Conservation (phyloP, 2,888 invertebrate species). For the Mellilla xanthometata region DNA sequence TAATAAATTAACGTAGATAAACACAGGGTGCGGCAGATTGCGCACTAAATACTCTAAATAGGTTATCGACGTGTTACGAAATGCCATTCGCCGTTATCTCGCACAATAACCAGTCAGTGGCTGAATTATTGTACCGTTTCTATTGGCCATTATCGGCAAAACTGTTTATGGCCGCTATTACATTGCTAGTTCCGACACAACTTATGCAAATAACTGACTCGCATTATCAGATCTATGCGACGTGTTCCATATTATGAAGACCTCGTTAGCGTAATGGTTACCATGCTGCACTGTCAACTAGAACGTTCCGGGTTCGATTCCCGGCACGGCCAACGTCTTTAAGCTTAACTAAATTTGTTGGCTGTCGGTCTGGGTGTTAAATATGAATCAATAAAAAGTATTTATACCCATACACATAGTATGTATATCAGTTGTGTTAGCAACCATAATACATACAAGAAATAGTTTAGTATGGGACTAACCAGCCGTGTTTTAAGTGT, state of each 20-base stretch:
- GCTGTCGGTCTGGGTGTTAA: too few species aligned
- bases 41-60: constrained; percentile 33
- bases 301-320: too few species aligned
- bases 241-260: background rate
- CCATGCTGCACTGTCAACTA: too few species aligned
- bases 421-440: too few species aligned
- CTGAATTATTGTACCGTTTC: constrained; percentile 23
- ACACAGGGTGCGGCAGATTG: constrained; percentile 31
- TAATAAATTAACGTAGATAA: constrained; percentile 11
- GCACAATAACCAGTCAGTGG: constrained; percentile 25
- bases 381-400: too few species aligned
- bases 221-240: background rate
- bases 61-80: constrained; percentile 34
- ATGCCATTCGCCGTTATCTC: constrained; percentile 33
- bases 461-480: too few species aligned
- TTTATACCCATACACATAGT: too few species aligned
- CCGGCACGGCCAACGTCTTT: too few species aligned
- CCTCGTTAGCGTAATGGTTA: too few species aligned
- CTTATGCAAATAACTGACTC: background rate
- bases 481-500: too few species aligned
- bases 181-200: background rate
- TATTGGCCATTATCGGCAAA: constrained; percentile 7
- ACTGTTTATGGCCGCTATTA: background rate
- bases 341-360: too few species aligned
- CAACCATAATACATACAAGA: too few species aligned